Evolutionary conservation across 2,797 vertebrate genomes (phyloP).

Genomic region (Anguilla megastoma): DNA sequence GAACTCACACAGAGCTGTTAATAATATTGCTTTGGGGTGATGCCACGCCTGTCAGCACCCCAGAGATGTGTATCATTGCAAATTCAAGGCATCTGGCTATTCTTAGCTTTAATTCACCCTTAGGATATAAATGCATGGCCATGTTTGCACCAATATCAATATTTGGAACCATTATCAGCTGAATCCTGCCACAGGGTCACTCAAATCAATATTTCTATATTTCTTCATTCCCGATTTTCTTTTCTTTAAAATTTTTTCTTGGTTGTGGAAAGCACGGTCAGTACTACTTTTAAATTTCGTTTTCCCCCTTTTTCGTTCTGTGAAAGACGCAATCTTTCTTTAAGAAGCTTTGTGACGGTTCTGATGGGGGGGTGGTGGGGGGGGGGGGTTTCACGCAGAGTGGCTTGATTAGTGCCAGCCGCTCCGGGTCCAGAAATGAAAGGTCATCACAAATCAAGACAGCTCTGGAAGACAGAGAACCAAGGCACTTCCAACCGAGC

Average conservation of each 20-base stretch:
- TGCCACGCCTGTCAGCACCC: too few relatives aligned
- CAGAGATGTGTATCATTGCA: too few relatives aligned
- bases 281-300: not conserved
- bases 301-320: not conserved
- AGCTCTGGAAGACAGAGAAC: not conserved
- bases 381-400: not conserved
- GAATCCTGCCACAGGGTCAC: not conserved
- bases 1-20: too few relatives aligned
- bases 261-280: not conserved
- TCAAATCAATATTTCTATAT: not conserved
- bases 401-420: not conserved
- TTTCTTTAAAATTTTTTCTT: not conserved
- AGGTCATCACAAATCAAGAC: slow-evolving; percentile 1
- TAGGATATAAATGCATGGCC: too few relatives aligned
- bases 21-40: too few relatives aligned
- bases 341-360: not conserved
- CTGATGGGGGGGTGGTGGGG: not conserved
- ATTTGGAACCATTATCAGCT: not conserved
- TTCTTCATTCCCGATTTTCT: not conserved
- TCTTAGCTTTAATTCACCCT: too few relatives aligned
- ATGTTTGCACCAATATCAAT: too few relatives aligned
- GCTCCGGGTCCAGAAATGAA: not conserved
- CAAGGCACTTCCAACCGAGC: not conserved
- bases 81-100: too few relatives aligned
- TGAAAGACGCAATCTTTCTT: not conserved